Percentiles rank a stretch among this genome's conserved stretches.
These are phyloP conservation scores for Mycteria americana DNA, from an alignment of 2,797 vertebrate species.

Conservation along the genomic window DNA sequence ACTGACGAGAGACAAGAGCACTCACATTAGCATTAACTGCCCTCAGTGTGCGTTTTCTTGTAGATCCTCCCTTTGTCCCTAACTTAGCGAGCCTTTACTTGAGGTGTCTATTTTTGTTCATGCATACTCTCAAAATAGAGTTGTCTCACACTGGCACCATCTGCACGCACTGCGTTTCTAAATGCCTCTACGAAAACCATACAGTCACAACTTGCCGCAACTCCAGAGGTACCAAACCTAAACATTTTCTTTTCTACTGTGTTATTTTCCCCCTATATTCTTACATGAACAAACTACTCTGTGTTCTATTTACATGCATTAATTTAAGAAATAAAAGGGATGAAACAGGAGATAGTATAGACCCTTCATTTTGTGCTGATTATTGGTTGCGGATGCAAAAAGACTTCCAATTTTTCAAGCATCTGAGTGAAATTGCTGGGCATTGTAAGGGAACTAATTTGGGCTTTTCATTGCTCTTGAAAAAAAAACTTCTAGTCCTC, in stretches of 20 bases:
- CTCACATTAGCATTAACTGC: background rate
- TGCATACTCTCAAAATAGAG: background rate
- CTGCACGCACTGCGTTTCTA: background rate
- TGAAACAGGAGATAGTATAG: background rate
- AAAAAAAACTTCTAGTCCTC: background rate
- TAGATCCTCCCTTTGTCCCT: background rate
- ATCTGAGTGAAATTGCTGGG: background rate
- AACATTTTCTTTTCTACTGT: background rate
- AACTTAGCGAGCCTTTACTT: background rate
- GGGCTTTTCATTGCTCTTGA: background rate
- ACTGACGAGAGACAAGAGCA: background rate
- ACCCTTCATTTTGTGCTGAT: background rate
- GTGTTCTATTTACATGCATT: background rate
- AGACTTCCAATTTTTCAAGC: background rate
- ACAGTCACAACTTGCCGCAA: background rate
- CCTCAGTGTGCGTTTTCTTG: background rate
- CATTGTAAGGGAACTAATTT: background rate
- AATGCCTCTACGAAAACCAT: background rate
- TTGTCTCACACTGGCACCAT: background rate
- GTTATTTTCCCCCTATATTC: background rate
- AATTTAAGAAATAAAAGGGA: background rate
- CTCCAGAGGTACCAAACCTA: background rate
- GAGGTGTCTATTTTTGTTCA: background rate
- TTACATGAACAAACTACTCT: background rate
- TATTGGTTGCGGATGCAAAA: background rate